A percentile compares a stretch with the other conserved stretches of the same genome.
These are phyloP conservation scores for Zaprionus ornatus DNA, from an alignment of 1,140 invertebrate species.

Conservation along the genomic window DNA sequence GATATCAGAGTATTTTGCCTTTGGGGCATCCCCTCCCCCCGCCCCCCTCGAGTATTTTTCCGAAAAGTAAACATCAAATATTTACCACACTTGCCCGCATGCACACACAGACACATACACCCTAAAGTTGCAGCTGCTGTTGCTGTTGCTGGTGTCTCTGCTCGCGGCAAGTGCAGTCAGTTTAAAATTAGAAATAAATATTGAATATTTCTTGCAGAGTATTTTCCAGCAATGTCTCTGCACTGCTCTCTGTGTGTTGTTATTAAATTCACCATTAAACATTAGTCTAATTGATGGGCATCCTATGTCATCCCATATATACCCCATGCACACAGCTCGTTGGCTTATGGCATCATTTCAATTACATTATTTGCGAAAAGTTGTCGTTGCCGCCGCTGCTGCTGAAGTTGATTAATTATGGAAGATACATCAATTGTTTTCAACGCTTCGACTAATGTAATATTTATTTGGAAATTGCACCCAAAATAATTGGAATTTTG, in stretches of 20 bases:
- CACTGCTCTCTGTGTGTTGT: neutral
- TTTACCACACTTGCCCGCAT: conserved; percentile 48
- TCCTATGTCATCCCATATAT: conserved; percentile 14
- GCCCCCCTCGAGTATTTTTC: neutral
- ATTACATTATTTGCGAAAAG: conserved; percentile 33
- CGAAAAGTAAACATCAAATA: conserved; percentile 42
- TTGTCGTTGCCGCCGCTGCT: neutral
- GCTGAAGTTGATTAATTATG: conserved; percentile 34
- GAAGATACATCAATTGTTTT: conserved; percentile 36
- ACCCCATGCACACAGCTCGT: neutral
- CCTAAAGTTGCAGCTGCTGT: conserved; percentile 26
- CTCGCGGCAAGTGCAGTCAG: neutral
- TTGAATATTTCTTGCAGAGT: neutral
- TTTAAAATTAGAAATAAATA: conserved; percentile 2
- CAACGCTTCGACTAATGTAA: conserved; percentile 10
- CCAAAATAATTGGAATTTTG: conserved; percentile 19
- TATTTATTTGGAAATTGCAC: conserved; percentile 12
- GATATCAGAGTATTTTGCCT: conserved; percentile 12
- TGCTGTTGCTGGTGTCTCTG: neutral
- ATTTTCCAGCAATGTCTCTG: neutral
- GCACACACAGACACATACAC: conserved; percentile 20
- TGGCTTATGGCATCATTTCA: conserved; percentile 11
- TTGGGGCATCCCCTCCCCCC: neutral
- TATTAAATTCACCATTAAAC: conserved; percentile 9
- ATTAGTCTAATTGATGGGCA: conserved; percentile 36